A percentile compares a stretch with the other conserved stretches of the same genome.
These are phyloP conservation scores for Esperia sulphurella DNA, from an alignment of 2,888 invertebrate species.

Conservation along the genomic window DNA sequence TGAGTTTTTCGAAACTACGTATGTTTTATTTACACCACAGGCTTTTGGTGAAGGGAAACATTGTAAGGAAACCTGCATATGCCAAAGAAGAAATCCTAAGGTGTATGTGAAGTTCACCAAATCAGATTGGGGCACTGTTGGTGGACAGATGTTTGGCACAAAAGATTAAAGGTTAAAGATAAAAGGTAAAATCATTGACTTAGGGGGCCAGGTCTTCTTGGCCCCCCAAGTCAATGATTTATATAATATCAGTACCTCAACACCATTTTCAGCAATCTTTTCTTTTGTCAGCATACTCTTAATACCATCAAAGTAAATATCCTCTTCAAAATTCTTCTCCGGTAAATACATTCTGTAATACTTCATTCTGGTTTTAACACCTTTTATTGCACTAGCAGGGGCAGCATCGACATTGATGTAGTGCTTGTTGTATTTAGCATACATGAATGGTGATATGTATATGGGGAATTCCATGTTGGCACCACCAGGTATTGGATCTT, in stretches of 20 bases:
- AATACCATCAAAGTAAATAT: slow-evolving; percentile 81
- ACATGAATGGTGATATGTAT: slow-evolving; percentile 81
- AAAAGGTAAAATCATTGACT: too few relatives aligned
- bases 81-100: too few relatives aligned
- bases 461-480: slow-evolving; percentile 85
- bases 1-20: too few relatives aligned
- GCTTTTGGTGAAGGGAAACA: too few relatives aligned
- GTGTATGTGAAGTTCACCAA: too few relatives aligned
- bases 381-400: slow-evolving; percentile 46
- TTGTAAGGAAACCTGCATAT: too few relatives aligned
- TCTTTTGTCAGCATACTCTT: slow-evolving; percentile 80
- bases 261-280: slow-evolving; percentile 71
- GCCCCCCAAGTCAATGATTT: too few relatives aligned
- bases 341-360: slow-evolving; percentile 82
- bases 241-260: slow-evolving; percentile 38
- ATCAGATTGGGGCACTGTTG: too few relatives aligned
- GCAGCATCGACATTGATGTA: slow-evolving; percentile 77
- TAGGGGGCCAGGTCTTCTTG: too few relatives aligned
- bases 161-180: too few relatives aligned
- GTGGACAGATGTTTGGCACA: too few relatives aligned
- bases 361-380: slow-evolving; percentile 39
- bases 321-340: slow-evolving; percentile 72
- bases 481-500: slow-evolving; percentile 90
- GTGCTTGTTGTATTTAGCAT: slow-evolving; percentile 41
- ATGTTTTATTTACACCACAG: too few relatives aligned